These are phyloP conservation scores for Oscheius sp. DNA, from an alignment of 1,140 invertebrate genomes.

Conservation along the genomic window DNA sequence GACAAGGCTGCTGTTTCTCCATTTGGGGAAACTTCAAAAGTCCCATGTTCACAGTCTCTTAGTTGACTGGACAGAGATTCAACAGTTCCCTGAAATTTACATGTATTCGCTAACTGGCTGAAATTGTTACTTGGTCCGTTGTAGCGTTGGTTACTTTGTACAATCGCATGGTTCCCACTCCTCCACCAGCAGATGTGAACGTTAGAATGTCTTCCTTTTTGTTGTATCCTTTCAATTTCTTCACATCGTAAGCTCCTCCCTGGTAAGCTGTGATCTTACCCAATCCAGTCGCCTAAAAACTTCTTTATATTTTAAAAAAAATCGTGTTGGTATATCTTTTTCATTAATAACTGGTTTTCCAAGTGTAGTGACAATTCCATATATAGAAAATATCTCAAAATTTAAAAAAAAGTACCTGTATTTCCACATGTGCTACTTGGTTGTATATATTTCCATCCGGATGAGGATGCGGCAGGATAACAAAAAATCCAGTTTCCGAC, in stretches of 20 bases:
- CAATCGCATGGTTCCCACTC: background rate
- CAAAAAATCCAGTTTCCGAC: conserved; percentile 37
- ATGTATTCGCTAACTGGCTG: no score
- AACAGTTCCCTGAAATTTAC: conserved; percentile 11
- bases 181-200: conserved; percentile 15
- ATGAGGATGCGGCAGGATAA: conserved; percentile 26
- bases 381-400: background rate
- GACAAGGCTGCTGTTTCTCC: conserved; percentile 10
- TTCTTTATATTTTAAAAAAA: no score
- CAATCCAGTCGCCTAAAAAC: conserved; percentile 13
- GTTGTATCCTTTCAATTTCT: conserved; percentile 21
- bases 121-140: conserved; percentile 1
- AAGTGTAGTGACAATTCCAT: background rate
- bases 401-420: conserved; percentile 10
- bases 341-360: background rate
- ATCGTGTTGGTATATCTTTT: background rate
- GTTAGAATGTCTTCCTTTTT: conserved; percentile 15
- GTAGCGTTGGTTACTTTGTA: conserved; percentile 20
- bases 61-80: background rate
- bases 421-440: conserved; percentile 36
- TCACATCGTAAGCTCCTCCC: conserved; percentile 34
- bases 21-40: conserved; percentile 18
- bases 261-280: conserved; percentile 13
- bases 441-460: conserved; percentile 43
- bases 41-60: conserved; percentile 7